phyloP scores from a whole-genome alignment of 2,797 vertebrate species.

The Sebastes vulpes region DNA sequence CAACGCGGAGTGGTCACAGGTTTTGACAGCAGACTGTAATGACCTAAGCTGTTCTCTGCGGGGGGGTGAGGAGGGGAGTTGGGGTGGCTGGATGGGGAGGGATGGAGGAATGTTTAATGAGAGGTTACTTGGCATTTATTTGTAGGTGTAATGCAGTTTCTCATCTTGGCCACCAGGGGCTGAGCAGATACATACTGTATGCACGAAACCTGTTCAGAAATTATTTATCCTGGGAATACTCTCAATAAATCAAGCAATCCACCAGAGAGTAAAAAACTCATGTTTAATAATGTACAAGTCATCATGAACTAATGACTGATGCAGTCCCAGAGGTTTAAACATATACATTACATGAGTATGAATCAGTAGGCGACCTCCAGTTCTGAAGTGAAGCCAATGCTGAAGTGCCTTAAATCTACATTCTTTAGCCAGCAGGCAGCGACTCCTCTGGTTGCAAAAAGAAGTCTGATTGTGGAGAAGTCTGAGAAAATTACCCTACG shows the following conservation, averaged over 20 bases:
- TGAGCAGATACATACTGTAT: neutral
- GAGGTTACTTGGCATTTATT: conserved; percentile 43
- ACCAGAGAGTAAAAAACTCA: neutral
- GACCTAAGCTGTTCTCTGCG: conserved; percentile 78
- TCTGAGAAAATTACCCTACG: no score
- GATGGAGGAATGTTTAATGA: conserved; percentile 64
- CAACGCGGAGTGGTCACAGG: conserved; percentile 76
- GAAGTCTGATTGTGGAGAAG: no score
- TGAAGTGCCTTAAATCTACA: no score
- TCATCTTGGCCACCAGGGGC: conserved; percentile 49
- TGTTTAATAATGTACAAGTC: neutral
- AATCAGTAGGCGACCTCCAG: no score
- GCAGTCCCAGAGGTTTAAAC: no score
- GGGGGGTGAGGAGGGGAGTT: conserved; percentile 57
- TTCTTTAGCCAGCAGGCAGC: no score
- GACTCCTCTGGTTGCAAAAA: no score
- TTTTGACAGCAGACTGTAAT: conserved; percentile 86
- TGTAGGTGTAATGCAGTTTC: conserved; percentile 49
- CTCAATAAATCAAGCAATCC: neutral
- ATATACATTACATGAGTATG: no score
- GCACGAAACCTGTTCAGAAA: neutral
- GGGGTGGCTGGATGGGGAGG: conserved; percentile 42
- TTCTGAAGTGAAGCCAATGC: no score
- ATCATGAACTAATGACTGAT: neutral
- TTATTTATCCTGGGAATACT: neutral